phyloP scores from a whole-genome alignment of 2,113 vertebrate genomes.

The Scartelaos histophorus region DNA sequence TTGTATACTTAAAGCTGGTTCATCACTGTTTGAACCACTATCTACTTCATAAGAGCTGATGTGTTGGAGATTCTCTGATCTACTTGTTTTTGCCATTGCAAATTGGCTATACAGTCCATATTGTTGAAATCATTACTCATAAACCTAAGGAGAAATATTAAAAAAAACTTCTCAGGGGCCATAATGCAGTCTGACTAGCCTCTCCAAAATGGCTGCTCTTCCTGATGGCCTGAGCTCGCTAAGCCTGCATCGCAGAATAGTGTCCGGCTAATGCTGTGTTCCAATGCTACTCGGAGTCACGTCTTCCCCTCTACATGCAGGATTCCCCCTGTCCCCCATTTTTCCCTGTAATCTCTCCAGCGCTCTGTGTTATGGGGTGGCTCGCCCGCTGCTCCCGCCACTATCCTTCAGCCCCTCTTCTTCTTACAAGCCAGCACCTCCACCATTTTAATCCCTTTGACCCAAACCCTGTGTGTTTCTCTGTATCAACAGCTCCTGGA shows the following conservation, averaged over 20 bases:
- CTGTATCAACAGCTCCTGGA: conserved; percentile 78
- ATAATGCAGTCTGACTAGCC: conserved; percentile 17
- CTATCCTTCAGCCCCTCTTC: conserved; percentile 66
- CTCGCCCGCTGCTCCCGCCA: conserved; percentile 73
- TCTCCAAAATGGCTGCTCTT: conserved; percentile 34
- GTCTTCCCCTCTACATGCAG: conserved; percentile 59
- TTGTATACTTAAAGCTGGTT: neutral
- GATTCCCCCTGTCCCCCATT: conserved; percentile 67
- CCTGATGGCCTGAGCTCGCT: conserved; percentile 55
- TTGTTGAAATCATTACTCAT: neutral
- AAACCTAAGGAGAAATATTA: too few species aligned
- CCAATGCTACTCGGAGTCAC: conserved; percentile 75
- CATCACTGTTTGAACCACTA: neutral
- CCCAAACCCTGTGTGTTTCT: conserved; percentile 76
- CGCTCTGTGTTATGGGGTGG: conserved; percentile 74
- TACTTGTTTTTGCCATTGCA: neutral
- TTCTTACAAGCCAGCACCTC: conserved; percentile 73
- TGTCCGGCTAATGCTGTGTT: conserved; percentile 70
- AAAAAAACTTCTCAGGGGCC: too few species aligned
- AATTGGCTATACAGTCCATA: neutral
- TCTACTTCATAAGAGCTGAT: neutral
- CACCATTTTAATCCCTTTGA: conserved; percentile 82
- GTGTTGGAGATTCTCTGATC: neutral
- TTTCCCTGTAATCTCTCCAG: conserved; percentile 76
- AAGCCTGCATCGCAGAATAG: conserved; percentile 74